Conservation (phyloP, 2,113 vertebrate species). For the Leucopternis melanops region DNA sequence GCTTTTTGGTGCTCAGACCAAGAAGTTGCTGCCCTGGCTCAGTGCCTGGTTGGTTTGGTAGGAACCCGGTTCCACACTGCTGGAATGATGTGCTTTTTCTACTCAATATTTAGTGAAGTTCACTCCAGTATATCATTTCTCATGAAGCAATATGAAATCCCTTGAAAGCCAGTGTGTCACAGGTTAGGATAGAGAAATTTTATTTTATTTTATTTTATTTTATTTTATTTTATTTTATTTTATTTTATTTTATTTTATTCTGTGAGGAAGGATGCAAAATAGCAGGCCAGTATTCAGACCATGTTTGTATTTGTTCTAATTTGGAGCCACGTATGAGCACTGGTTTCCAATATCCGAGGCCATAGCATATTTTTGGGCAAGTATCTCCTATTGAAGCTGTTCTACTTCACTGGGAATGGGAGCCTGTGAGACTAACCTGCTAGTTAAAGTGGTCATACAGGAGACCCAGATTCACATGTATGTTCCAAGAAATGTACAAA, state of each 20-base stretch:
- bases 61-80: not conserved
- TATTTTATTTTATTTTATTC: not conserved
- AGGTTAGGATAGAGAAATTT: not conserved
- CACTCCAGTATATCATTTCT: not conserved
- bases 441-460: not conserved
- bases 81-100: not conserved
- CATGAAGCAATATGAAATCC: not conserved
- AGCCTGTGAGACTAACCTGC: not conserved
- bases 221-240: not conserved
- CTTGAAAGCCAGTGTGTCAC: not conserved
- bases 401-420: not conserved
- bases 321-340: not conserved
- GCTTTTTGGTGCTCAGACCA: not conserved
- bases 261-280: not conserved
- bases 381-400: not conserved
- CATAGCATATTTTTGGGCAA: not conserved
- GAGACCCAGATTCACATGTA: not conserved
- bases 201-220: not conserved
- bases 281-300: not conserved
- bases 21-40: not conserved
- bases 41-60: not conserved
- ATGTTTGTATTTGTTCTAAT: not conserved
- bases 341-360: not conserved
- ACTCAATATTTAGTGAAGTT: not conserved
- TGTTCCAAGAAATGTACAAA: not conserved